These are phyloP conservation scores for Timandra comae DNA, from an alignment of 2,888 invertebrate genomes.

Conservation along the genomic window DNA sequence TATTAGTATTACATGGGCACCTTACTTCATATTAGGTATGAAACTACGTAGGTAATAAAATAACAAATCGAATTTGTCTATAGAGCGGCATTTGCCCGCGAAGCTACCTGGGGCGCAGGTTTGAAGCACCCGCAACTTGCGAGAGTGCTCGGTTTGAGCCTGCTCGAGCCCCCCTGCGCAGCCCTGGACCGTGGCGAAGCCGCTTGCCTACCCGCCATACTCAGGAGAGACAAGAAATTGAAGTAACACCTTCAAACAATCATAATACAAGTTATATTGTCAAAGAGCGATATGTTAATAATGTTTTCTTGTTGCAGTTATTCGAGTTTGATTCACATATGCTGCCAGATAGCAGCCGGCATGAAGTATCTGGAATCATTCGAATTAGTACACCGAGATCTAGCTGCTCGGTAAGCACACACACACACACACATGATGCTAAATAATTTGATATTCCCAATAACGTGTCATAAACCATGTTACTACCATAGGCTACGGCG, in stretches of 20 bases:
- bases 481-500: no score
- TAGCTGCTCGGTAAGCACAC: conserved; percentile 84
- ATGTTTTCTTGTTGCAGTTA: conserved; percentile 77
- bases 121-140: conserved; percentile 90
- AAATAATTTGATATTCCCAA: no score
- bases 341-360: conserved; percentile 92
- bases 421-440: no score
- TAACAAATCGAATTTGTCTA: conserved; percentile 5
- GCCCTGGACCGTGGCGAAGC: conserved; percentile 93
- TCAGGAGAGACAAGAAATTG: conserved; percentile 68
- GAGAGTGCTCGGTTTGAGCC: conserved; percentile 87
- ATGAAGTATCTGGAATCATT: conserved; percentile 95
- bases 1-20: not conserved
- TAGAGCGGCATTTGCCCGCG: conserved; percentile 91
- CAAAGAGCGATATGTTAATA: no score
- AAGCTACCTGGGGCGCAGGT: conserved; percentile 89
- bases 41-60: no score
- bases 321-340: conserved; percentile 89
- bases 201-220: conserved; percentile 87
- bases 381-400: conserved; percentile 92
- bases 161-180: conserved; percentile 90
- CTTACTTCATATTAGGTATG: no score
- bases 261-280: no score
- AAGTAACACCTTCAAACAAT: conserved; percentile 49
- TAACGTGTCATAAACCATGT: not conserved